These are phyloP conservation scores for Caenorhabditis brenneri DNA, from an alignment of 1,140 invertebrate species.

Conservation along the genomic window DNA sequence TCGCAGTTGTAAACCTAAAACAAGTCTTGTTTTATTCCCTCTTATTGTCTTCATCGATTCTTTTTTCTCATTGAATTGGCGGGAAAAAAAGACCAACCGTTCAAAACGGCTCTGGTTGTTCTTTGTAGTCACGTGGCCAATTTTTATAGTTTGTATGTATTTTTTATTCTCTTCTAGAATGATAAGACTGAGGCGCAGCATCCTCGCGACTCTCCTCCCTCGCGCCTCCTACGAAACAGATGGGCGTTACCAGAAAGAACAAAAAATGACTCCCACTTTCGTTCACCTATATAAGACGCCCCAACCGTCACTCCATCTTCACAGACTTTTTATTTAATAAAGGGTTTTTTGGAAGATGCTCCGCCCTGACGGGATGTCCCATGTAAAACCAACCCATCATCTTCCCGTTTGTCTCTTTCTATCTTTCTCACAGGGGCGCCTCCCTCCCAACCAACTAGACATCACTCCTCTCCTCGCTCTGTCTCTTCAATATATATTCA, in stretches of 20 bases:
- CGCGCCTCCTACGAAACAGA: conserved; percentile 18
- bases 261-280: conserved; percentile 34
- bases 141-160: conserved; percentile 12
- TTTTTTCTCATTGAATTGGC: too few relatives aligned
- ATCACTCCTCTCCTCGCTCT: neutral
- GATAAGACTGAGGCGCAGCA: neutral
- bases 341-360: neutral
- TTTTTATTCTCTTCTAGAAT: conserved; percentile 1
- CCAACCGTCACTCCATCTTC: neutral
- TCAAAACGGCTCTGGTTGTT: neutral
- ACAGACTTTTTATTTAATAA: neutral
- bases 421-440: neutral
- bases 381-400: conserved; percentile 1
- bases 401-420: neutral
- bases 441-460: conserved; percentile 21
- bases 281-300: conserved; percentile 30
- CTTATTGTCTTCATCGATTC: neutral
- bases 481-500: conserved; percentile 34
- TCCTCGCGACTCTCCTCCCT: neutral
- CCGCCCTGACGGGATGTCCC: conserved; percentile 2
- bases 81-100: too few relatives aligned
- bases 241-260: neutral
- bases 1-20: neutral
- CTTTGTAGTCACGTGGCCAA: conserved; percentile 27
- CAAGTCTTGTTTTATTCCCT: neutral